Conservation (phyloP, 2,888 invertebrate species). For the Sesia apiformis region DNA sequence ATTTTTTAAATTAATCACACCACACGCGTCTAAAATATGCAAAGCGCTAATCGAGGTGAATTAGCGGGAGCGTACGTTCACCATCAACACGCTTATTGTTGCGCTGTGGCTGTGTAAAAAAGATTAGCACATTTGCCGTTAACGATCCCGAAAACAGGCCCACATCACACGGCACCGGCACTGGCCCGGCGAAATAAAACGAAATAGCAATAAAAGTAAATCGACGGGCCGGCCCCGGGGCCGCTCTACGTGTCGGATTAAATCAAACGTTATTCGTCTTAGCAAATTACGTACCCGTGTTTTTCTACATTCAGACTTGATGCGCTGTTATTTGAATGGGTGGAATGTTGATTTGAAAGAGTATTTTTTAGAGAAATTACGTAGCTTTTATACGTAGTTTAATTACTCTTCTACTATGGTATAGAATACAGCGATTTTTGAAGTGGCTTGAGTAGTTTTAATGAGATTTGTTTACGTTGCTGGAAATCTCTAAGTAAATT, state of each 20-base stretch:
- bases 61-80: slow-evolving; percentile 40
- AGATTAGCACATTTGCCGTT: slow-evolving; percentile 69
- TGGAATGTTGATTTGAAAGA: slow-evolving; percentile 37
- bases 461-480: too few species aligned
- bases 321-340: slow-evolving; percentile 46
- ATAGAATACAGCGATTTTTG: too few species aligned
- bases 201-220: slow-evolving; percentile 71
- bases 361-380: slow-evolving; percentile 24
- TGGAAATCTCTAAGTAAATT: too few species aligned
- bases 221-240: slow-evolving; percentile 47
- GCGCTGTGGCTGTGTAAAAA: slow-evolving; percentile 53
- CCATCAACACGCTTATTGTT: slow-evolving; percentile 52
- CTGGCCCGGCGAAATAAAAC: slow-evolving; percentile 53
- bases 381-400: neutral
- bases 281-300: slow-evolving; percentile 65
- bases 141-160: slow-evolving; percentile 67
- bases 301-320: slow-evolving; percentile 34
- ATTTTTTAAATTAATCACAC: neutral
- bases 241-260: slow-evolving; percentile 62
- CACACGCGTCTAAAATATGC: slow-evolving; percentile 15
- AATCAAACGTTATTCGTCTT: slow-evolving; percentile 72
- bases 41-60: slow-evolving; percentile 46
- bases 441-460: too few species aligned
- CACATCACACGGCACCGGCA: slow-evolving; percentile 41
- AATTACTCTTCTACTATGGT: too few species aligned